Evolutionary conservation across 2,888 invertebrate species (phyloP), one percentile per base, ranked within the genome.

Genomic region (Megaustenia siamemsis): DNA sequence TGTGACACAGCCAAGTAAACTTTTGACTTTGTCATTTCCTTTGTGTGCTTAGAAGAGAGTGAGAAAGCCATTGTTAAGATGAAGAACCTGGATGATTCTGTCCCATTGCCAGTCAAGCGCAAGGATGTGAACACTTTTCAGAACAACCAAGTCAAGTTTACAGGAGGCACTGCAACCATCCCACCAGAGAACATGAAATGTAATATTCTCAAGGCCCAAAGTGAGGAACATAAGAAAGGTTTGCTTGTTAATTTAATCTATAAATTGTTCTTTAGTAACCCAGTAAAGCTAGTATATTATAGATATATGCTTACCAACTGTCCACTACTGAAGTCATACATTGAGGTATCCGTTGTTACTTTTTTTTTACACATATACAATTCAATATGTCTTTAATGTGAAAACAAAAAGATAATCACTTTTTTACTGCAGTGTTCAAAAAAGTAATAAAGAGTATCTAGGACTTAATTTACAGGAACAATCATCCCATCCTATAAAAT

Each of bases 161-260:
- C 93, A 38, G 87, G 90, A 2, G 90, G 90, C 24, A 87, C 90
- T 2, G 80, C 93, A 91, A 96, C 97, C 38, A 95, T 98, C 86
- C 97, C 98, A 73, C 97, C 97, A 15, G 97, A 97, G 88, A 97
- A 98, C 93, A 95, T 98, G 87, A 98, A 98, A 94, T 98, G 98
- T 94, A 98, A 97, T 95, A 98, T 98, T 93, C 95, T 98, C 82
- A 98, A 98, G 95, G 96, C 96, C 86, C 96, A 96, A 93, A 96
- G 96, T 92, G 96, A 96, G 91, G 96, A 96, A 93, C 93, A 95
- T 82, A 95, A 94, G 84, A 90, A 91, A 89, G 89, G 90, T 89
- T 84, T 49, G 15, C n/a, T 5, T 28, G 6, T 32, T 63, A 63
- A 15, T 63, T 45, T 45, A 45, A 45, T 45, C 45, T 45, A 12